Conservation (phyloP, 2,113 vertebrate genomes). For the Alligator mississippiensis region DNA sequence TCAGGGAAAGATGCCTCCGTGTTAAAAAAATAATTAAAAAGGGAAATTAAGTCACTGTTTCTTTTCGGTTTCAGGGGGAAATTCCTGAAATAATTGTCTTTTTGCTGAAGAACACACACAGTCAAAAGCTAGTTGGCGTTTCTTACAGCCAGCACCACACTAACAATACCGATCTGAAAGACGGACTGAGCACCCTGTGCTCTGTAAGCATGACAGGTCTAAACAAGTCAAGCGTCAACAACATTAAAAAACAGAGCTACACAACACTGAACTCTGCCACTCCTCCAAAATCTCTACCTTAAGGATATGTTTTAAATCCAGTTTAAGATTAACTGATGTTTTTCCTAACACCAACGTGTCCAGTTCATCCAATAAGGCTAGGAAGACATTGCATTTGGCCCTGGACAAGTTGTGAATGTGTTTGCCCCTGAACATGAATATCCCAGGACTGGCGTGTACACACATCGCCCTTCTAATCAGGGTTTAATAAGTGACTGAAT, state of each 20-base stretch:
- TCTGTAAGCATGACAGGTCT: neutral
- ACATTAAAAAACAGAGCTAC: neutral
- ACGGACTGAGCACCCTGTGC: neutral
- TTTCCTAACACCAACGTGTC: neutral
- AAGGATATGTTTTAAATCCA: rapidly evolving
- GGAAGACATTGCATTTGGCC: too few relatives aligned
- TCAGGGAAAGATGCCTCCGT: too few relatives aligned
- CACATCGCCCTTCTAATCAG: too few relatives aligned
- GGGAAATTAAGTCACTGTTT: too few relatives aligned
- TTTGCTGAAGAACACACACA: neutral
- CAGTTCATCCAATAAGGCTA: neutral
- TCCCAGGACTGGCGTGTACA: too few relatives aligned
- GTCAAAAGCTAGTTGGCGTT: neutral
- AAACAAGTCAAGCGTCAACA: neutral
- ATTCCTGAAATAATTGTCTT: too few relatives aligned
- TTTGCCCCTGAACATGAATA: too few relatives aligned
- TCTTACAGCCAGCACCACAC: rapidly evolving
- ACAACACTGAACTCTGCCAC: neutral
- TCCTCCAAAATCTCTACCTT: neutral
- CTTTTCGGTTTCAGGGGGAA: too few relatives aligned
- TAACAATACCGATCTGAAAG: neutral
- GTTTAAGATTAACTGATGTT: neutral
- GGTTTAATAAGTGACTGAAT: too few relatives aligned
- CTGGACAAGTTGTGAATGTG: too few relatives aligned
- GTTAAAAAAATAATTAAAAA: too few relatives aligned